Evolutionary conservation across 2,113 vertebrate genomes (phyloP).

Genomic region (Arenaria interpres): DNA sequence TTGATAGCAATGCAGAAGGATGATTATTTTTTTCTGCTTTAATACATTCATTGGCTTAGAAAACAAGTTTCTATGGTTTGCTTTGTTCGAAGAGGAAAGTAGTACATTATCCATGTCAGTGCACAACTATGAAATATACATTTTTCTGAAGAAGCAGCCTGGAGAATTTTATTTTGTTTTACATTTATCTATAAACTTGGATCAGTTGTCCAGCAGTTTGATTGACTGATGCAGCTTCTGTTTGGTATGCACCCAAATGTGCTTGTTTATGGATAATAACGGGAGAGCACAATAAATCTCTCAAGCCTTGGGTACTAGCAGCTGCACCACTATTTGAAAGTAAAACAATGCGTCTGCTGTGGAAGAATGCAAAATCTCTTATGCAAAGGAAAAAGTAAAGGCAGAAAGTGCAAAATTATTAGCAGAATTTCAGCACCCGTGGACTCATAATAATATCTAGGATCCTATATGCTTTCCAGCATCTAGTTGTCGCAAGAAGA

Average conservation of each 20-base stretch:
- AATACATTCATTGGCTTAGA: neutral
- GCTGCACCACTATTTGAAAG: neutral
- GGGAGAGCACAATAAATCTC: constrained; percentile 14
- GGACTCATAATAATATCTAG: neutral
- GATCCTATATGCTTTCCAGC: neutral
- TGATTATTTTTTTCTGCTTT: neutral
- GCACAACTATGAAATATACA: neutral
- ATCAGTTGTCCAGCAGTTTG: neutral
- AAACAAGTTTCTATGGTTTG: neutral
- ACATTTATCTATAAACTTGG: neutral
- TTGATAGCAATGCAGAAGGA: neutral
- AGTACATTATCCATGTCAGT: neutral
- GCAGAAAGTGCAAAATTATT: neutral
- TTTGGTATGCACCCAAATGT: neutral
- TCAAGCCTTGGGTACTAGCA: neutral
- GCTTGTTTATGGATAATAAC: neutral
- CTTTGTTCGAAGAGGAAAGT: neutral
- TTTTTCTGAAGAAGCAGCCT: neutral
- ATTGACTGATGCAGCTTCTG: neutral
- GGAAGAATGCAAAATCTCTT: neutral
- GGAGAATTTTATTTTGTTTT: neutral
- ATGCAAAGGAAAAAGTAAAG: neutral
- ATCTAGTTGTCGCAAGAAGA: neutral
- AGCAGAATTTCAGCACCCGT: neutral
- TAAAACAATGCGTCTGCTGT: neutral